These are phyloP conservation scores for Fulica atra DNA, from an alignment of 2,113 vertebrate species.

Conservation along the genomic window DNA sequence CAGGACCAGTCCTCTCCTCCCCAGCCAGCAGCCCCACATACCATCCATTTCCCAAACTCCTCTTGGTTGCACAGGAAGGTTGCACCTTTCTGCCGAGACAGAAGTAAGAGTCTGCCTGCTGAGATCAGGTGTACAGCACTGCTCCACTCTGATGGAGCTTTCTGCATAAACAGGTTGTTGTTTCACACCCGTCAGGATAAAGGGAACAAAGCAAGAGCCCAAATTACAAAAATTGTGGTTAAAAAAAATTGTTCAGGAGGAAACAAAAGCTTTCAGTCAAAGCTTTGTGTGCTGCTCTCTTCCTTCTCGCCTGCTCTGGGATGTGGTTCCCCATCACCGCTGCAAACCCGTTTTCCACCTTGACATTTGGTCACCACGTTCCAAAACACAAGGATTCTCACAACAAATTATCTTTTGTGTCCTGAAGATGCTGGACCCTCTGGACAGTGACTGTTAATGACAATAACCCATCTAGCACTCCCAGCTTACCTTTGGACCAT, in stretches of 20 bases:
- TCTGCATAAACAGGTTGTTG: not conserved
- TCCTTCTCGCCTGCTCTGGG: not conserved
- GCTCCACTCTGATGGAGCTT: not conserved
- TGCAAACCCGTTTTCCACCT: not conserved
- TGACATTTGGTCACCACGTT: not conserved
- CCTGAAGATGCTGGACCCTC: not conserved
- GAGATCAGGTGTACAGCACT: not conserved
- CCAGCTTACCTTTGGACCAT: slow-evolving; percentile 82
- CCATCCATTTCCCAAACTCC: not conserved
- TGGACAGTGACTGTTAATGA: not conserved
- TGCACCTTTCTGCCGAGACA: not conserved
- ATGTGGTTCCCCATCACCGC: not conserved
- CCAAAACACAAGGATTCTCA: not conserved
- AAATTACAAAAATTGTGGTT: not conserved
- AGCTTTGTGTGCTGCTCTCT: not conserved
- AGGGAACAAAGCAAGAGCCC: not conserved
- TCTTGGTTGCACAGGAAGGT: not conserved
- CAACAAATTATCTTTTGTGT: not conserved
- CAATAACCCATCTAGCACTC: not conserved
- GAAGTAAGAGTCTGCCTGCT: not conserved
- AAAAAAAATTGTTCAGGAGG: not conserved
- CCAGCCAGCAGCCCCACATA: not conserved
- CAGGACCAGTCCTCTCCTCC: not conserved
- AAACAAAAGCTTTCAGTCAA: not conserved
- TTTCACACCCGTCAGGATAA: not conserved